A percentile compares a stretch with the other conserved stretches of the same genome.
These are phyloP conservation scores for Drosophila truncata DNA, from an alignment of 1,140 invertebrate species.

Conservation along the genomic window DNA sequence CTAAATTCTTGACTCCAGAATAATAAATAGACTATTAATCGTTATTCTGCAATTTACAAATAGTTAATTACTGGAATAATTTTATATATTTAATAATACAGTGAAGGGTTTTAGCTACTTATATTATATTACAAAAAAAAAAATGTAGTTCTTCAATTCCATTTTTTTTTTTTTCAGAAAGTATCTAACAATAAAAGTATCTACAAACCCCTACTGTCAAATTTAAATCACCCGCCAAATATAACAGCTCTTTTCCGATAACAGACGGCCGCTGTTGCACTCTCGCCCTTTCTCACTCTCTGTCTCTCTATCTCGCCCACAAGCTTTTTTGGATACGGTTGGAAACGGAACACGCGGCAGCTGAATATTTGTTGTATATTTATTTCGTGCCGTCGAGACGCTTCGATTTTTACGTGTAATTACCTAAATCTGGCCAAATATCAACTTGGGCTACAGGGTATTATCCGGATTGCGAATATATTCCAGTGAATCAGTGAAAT, in stretches of 20 bases:
- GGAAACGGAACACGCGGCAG: slow-evolving; percentile 36
- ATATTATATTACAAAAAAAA: too few relatives aligned
- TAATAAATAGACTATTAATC: too few relatives aligned
- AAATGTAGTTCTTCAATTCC: too few relatives aligned
- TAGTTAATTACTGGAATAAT: too few relatives aligned
- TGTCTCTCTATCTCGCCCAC: slow-evolving; percentile 19
- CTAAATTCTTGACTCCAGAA: too few relatives aligned
- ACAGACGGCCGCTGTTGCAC: not conserved
- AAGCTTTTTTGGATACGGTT: slow-evolving; percentile 41
- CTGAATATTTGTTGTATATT: slow-evolving; percentile 68
- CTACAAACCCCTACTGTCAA: not conserved
- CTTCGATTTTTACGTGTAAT: slow-evolving; percentile 51
- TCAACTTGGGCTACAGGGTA: slow-evolving; percentile 1
- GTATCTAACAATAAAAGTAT: not conserved
- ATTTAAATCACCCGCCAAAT: slow-evolving; percentile 29
- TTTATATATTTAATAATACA: too few relatives aligned
- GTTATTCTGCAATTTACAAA: too few relatives aligned
- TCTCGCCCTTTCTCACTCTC: not conserved
- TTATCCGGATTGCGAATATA: slow-evolving; percentile 16
- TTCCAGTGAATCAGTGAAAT: slow-evolving; percentile 47
- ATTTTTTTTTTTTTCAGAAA: too few relatives aligned
- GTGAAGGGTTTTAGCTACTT: too few relatives aligned
- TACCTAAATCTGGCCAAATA: slow-evolving; percentile 13
- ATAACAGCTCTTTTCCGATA: not conserved
- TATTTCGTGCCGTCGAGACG: slow-evolving; percentile 68